Evolutionary conservation across 2,888 invertebrate genomes (phyloP).

Genomic region (Lycia hirtaria): DNA sequence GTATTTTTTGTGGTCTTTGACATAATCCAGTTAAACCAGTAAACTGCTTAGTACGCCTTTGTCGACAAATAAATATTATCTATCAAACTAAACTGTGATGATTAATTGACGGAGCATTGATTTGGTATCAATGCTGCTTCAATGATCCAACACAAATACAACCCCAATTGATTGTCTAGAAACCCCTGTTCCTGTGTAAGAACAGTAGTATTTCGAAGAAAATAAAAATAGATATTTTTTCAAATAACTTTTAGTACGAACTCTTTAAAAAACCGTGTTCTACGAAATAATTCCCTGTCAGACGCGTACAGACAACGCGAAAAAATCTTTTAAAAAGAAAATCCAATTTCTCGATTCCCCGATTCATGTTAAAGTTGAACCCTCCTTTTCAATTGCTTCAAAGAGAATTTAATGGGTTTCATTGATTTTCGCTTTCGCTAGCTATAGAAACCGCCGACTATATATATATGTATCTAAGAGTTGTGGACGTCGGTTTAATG

Average conservation of each 20-base stretch:
- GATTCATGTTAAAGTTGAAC: slow-evolving; percentile 53
- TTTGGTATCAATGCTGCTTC: background rate
- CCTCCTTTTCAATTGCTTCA: slow-evolving; percentile 44
- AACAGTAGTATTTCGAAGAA: too few relatives aligned
- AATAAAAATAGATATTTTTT: too few relatives aligned
- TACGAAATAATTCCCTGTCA: slow-evolving; percentile 33
- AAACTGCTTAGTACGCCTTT: too few relatives aligned
- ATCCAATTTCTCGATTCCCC: slow-evolving; percentile 52
- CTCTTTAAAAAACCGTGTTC: slow-evolving; percentile 19
- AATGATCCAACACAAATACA: background rate
- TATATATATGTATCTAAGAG: slow-evolving; percentile 20
- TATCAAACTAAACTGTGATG: too few relatives aligned
- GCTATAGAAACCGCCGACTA: slow-evolving; percentile 26
- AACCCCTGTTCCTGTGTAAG: too few relatives aligned
- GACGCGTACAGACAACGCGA: slow-evolving; percentile 41
- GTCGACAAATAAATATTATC: too few relatives aligned
- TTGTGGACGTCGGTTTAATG: slow-evolving; percentile 17
- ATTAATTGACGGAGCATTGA: too few relatives aligned
- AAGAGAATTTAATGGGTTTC: slow-evolving; percentile 44
- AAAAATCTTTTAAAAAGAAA: slow-evolving; percentile 46
- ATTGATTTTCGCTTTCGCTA: slow-evolving; percentile 43
- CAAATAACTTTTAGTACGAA: background rate
- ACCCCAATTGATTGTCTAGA: background rate
- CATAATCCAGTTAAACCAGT: too few relatives aligned
- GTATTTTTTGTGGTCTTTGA: too few relatives aligned